These are phyloP conservation scores for Trilocha varians DNA, from an alignment of 2,888 invertebrate species.

Conservation along the genomic window DNA sequence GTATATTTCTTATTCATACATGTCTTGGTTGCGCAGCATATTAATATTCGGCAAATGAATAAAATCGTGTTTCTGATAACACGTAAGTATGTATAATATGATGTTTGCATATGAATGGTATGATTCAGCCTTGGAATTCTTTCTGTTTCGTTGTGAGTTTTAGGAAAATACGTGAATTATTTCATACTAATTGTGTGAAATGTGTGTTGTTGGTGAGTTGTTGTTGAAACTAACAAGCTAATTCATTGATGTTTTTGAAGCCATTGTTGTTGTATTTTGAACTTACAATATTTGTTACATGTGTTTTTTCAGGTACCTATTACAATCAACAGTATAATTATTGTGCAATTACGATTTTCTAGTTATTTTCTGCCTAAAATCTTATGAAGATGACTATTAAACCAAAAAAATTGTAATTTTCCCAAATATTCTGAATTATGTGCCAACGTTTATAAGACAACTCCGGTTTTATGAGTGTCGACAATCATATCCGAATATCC, in stretches of 20 bases:
- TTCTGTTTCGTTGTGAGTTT: constrained; percentile 22
- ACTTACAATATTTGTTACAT: constrained; percentile 1
- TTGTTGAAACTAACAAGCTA: not conserved
- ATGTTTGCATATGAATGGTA: constrained; percentile 40
- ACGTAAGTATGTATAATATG: constrained; percentile 24
- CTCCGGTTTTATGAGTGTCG: constrained; percentile 45
- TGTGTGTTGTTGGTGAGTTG: not conserved
- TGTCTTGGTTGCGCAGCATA: constrained; percentile 20
- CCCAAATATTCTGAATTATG: constrained; percentile 21
- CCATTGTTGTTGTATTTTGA: not conserved
- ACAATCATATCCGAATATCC: constrained; percentile 57
- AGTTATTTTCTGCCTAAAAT: too few species aligned
- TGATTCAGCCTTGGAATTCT: constrained; percentile 27
- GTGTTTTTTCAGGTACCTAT: not conserved
- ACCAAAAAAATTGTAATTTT: not conserved
- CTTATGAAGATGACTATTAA: too few species aligned
- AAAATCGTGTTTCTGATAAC: constrained; percentile 19
- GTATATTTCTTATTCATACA: constrained; percentile 2
- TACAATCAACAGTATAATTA: not conserved
- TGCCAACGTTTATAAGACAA: constrained; percentile 38
- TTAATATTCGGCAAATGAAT: constrained; percentile 27
- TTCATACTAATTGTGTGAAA: not conserved
- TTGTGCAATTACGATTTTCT: not conserved
- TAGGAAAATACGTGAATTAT: constrained; percentile 4
- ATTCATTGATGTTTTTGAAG: not conserved